Evolutionary conservation across 1,140 invertebrate species (phyloP).

Genomic region (Armadillidium nasatum): DNA sequence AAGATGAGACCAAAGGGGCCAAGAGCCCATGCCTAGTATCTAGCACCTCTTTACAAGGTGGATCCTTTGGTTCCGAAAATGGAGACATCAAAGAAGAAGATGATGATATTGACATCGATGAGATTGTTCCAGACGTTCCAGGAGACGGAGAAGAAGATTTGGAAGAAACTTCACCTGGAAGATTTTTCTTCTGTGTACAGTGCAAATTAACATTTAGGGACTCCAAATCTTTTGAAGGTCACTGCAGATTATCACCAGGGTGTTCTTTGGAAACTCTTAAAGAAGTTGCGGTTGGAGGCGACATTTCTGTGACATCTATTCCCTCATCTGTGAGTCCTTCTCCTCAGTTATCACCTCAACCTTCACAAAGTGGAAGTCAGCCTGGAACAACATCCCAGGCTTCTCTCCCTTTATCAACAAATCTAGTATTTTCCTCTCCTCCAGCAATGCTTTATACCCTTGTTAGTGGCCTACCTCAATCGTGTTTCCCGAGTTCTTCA

Average conservation of each 20-base stretch:
- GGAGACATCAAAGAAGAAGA: slow-evolving; percentile 41
- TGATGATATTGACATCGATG: slow-evolving; percentile 39
- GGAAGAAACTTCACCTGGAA: slow-evolving; percentile 36
- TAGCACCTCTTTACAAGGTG: slow-evolving; percentile 26
- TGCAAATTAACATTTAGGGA: slow-evolving; percentile 44
- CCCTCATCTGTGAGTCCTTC: slow-evolving; percentile 39
- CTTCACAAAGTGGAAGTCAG: slow-evolving; percentile 31
- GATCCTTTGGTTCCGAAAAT: slow-evolving; percentile 35
- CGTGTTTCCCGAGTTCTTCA: slow-evolving; percentile 28
- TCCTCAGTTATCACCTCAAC: slow-evolving; percentile 39
- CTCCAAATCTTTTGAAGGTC: slow-evolving; percentile 38
- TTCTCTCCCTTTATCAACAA: slow-evolving; percentile 37
- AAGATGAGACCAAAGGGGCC: slow-evolving; percentile 8
- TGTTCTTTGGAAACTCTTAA: slow-evolving; percentile 40
- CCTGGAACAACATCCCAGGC: slow-evolving; percentile 30
- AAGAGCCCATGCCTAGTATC: not conserved
- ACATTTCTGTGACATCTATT: slow-evolving; percentile 37
- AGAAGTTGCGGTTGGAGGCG: slow-evolving; percentile 37
- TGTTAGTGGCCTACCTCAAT: slow-evolving; percentile 38
- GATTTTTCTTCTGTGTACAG: slow-evolving; percentile 41
- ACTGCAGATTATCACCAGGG: slow-evolving; percentile 38
- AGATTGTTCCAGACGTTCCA: slow-evolving; percentile 28
- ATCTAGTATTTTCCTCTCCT: slow-evolving; percentile 36
- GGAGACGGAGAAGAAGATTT: slow-evolving; percentile 37
- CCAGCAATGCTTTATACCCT: slow-evolving; percentile 34